Evolutionary conservation across 2,797 vertebrate genomes (phyloP).

Genomic region (Phyllotis vaccarum): DNA sequence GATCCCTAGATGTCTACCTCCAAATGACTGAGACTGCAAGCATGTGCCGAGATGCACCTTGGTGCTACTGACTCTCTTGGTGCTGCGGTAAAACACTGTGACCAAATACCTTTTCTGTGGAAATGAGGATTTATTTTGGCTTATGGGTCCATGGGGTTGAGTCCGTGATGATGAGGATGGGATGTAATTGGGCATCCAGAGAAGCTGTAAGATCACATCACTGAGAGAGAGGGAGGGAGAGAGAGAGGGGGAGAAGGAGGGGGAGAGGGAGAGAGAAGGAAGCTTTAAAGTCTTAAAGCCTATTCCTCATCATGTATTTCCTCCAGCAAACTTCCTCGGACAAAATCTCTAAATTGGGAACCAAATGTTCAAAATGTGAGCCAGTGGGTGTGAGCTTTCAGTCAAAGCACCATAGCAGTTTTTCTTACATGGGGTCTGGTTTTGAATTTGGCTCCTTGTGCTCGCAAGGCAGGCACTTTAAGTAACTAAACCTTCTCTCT

Average conservation of each 20-base stretch:
- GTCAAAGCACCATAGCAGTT: background rate
- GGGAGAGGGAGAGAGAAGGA: too few relatives aligned
- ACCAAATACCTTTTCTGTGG: background rate
- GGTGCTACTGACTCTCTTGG: background rate
- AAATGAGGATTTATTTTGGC: background rate
- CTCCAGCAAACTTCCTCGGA: background rate
- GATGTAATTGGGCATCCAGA: background rate
- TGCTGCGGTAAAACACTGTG: background rate
- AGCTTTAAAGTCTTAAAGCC: background rate
- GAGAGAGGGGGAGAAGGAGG: too few relatives aligned
- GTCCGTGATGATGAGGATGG: too few relatives aligned
- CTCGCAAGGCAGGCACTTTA: background rate
- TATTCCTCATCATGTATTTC: background rate
- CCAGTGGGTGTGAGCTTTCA: background rate
- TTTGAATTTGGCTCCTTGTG: background rate
- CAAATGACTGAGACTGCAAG: background rate
- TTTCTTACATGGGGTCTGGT: background rate
- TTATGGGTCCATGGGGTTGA: background rate
- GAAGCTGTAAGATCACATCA: background rate
- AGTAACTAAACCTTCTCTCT: background rate
- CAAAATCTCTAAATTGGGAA: background rate
- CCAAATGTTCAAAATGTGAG: background rate
- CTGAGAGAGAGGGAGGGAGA: background rate
- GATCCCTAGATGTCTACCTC: background rate
- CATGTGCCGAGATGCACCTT: background rate